phyloP scores from a whole-genome alignment of 2,888 invertebrate species.

The Carterocephalus palaemon region DNA sequence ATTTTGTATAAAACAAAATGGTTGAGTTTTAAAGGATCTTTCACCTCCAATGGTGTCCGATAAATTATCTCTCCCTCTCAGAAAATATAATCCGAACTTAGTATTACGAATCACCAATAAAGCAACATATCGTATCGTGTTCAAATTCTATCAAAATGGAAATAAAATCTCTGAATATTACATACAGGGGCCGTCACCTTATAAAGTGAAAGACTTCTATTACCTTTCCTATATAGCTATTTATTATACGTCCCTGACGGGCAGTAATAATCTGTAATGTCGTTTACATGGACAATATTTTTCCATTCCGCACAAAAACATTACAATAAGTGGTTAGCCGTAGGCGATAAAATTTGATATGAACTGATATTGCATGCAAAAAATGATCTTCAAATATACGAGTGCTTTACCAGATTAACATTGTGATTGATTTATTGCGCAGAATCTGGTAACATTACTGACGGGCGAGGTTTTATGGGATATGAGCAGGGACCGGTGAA shows the following conservation, averaged over 20 bases:
- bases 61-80: too few relatives aligned
- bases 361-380: constrained; percentile 45
- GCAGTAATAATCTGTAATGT: constrained; percentile 68
- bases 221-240: constrained; percentile 57
- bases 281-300: constrained; percentile 65
- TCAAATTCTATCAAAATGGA: constrained; percentile 9
- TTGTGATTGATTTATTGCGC: too few relatives aligned
- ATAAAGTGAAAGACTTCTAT: constrained; percentile 43
- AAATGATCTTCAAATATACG: too few relatives aligned
- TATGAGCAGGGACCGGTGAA: constrained; percentile 13
- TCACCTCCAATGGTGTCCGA: too few relatives aligned
- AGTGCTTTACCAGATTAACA: too few relatives aligned
- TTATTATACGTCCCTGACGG: constrained; percentile 59
- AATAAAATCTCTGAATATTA: constrained; percentile 28
- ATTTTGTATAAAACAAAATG: too few relatives aligned
- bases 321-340: constrained; percentile 48
- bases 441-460: too few relatives aligned
- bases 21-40: too few relatives aligned
- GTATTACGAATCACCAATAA: too few relatives aligned
- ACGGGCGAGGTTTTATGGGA: background rate
- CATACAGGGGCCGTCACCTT: constrained; percentile 41
- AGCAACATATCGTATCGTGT: too few relatives aligned
- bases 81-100: too few relatives aligned
- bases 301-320: constrained; percentile 62
- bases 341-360: constrained; percentile 52